Conservation (phyloP, 2,113 vertebrate genomes). For the Nipponia nippon region DNA sequence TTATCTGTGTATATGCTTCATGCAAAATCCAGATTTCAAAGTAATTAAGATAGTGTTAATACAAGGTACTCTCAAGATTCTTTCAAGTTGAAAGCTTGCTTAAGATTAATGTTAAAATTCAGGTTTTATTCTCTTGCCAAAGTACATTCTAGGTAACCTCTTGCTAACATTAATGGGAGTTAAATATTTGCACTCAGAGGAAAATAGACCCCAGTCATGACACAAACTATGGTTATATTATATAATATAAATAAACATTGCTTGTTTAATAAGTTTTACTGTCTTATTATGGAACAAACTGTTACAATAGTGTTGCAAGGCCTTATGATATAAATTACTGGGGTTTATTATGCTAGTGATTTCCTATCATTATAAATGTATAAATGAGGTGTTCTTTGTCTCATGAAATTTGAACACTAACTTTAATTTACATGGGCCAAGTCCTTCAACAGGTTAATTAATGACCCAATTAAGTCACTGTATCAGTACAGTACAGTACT, state of each 20-base stretch:
- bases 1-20: constrained; percentile 42
- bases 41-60: constrained; percentile 48
- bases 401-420: neutral
- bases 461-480: neutral
- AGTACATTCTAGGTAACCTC: constrained; percentile 38
- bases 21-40: neutral
- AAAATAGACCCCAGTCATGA: constrained; percentile 39
- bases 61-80: constrained; percentile 16
- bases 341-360: neutral
- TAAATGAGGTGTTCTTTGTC: neutral
- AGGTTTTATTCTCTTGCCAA: constrained; percentile 48
- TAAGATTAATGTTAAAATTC: constrained; percentile 65
- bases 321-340: neutral
- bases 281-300: neutral
- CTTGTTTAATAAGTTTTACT: neutral
- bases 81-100: constrained; percentile 58
- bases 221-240: constrained; percentile 33
- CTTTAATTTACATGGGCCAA: neutral
- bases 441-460: neutral
- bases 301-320: neutral
- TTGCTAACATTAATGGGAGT: constrained; percentile 66
- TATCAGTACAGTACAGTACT: neutral
- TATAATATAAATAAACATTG: constrained; percentile 31
- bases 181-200: constrained; percentile 55
- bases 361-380: neutral